Base-by-base conservation (phyloP, 2,888 invertebrate genomes). In the Nemoura dubitans region DNA sequence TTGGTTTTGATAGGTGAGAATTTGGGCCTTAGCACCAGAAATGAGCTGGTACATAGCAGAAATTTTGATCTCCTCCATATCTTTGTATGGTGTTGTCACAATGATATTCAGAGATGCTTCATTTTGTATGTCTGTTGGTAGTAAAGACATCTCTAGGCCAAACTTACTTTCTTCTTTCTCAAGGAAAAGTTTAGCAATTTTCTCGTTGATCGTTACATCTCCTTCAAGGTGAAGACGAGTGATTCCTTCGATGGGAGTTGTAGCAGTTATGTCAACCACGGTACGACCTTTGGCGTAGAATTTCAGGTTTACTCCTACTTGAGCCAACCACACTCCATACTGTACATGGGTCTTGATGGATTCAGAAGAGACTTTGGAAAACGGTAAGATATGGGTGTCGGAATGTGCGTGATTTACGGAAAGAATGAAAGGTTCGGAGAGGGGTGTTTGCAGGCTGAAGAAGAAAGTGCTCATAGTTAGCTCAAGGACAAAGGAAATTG, bases 191-290 rank as follows among this genome's bases (percentile, higher is more conserved):
- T 26, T 28, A 21, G 84, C 59, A 59, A 43, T 5, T 14, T 76
- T 84, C 27, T 16, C n/a, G 28, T 29, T 25, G 28, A 76, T 21
- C 6, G 43, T 43, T 26, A 16, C 59, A 10, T 84, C 21, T 14
- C 76, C 76, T 26, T 76, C 28, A 0, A 84, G 76, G 25, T 84
- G 29, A 21, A 84, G 84, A 29, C 7, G 43, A 27, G 25, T 84
- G 28, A 84, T 29, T n/a, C 84, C 84, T 26, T 28, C 1, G 27
- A 84, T 76, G 14, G 84, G 84, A 84, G 84, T 84, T 26, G 3
- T 76, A 25, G 43, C 59, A 16, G 27, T 76, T 29, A 30, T 26
- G 0, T 59, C 76, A 3, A 76, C 76, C 0, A 28, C 21, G 16
- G 26, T 26, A 7, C 43, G 27, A 76, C 84, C 84, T 76, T 81